Base-by-base conservation (phyloP, 2,888 invertebrate genomes). In the Lithophane semibrunnea region DNA sequence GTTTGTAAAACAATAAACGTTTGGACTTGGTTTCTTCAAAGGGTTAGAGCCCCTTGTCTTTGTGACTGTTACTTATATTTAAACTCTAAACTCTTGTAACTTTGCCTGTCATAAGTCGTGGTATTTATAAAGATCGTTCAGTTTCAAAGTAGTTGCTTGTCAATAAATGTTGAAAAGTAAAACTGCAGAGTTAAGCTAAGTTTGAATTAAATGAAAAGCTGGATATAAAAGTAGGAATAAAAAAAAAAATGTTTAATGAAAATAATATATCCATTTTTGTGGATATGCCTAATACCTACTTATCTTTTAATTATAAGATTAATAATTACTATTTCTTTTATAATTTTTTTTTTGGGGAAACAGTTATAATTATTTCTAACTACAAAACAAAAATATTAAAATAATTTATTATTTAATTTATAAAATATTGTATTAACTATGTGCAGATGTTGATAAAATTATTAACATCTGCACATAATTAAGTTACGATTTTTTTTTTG, bases 1-100 rank as follows among this genome's bases (percentile, higher is more conserved):
- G 37, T 54, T 73, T 72, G 60, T 60, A 60, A n/a, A 61, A 21
- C 49, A 63, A n/a, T 83, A 68, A 69, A 82, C 5, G 12, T 66
- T 73, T n/a, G 54, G 61, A 72, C 63, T 37, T 60, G 56, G 10
- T 42, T 75, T 70, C n/a, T 71, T 67, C n/a, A 24, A 13, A 63
- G n/a, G 68, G 58, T 52, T 42, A 56, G 18, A 58, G 56, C 37
- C 37, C 37, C 82, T 75, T 66, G 75, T 37, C 13, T 66, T 80
- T 65, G 42, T 29, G 16, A 65, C 29, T 21, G 49, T 80, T 21
- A n/a, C 37, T n/a, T 12, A 24, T 37, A 10, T 24, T 24, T 18
- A 3, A n/a, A 61, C 24, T 42, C 10, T 37, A 1, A 18, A 13
- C 37, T 21, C 5, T 13, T 16, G 1, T 29, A 44, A 42, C 61